Evolutionary conservation across 1,140 invertebrate genomes (phyloP).

Genomic region (Sesamia nonagrioides): DNA sequence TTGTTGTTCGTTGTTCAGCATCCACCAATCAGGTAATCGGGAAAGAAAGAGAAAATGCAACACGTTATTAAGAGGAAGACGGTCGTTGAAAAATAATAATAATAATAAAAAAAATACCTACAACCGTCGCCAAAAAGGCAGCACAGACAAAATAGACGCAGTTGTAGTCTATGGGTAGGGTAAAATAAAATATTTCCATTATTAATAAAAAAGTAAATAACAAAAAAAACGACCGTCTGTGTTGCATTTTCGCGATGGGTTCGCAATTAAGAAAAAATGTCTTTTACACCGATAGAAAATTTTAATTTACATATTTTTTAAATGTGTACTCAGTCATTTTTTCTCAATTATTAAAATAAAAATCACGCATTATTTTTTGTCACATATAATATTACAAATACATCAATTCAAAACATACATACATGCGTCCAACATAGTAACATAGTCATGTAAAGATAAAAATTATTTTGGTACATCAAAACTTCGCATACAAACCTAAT

Average conservation of each 20-base stretch:
- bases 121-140: constrained; percentile 82
- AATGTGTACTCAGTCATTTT: constrained; percentile 52
- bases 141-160: constrained; percentile 75
- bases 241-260: constrained; percentile 84
- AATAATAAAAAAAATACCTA: constrained; percentile 57
- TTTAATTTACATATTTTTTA: too few species aligned
- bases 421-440: constrained; percentile 63
- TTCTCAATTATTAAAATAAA: constrained; percentile 55
- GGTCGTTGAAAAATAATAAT: constrained; percentile 78
- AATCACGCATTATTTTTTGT: constrained; percentile 67
- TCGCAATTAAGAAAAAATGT: constrained; percentile 49
- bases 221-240: constrained; percentile 81
- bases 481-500: not conserved
- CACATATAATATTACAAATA: constrained; percentile 66
- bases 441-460: constrained; percentile 57
- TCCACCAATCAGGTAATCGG: constrained; percentile 67
- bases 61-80: constrained; percentile 71
- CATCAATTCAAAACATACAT: constrained; percentile 67
- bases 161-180: constrained; percentile 46
- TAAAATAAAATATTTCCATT: constrained; percentile 7
- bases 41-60: constrained; percentile 85
- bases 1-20: constrained; percentile 43
- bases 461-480: constrained; percentile 20
- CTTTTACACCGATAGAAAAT: constrained; percentile 1
- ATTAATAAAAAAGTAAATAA: constrained; percentile 42